Evolutionary conservation across 1,140 invertebrate species (phyloP), one percentile per base, ranked within the genome.

Genomic region (Bathynomus jamesi): DNA sequence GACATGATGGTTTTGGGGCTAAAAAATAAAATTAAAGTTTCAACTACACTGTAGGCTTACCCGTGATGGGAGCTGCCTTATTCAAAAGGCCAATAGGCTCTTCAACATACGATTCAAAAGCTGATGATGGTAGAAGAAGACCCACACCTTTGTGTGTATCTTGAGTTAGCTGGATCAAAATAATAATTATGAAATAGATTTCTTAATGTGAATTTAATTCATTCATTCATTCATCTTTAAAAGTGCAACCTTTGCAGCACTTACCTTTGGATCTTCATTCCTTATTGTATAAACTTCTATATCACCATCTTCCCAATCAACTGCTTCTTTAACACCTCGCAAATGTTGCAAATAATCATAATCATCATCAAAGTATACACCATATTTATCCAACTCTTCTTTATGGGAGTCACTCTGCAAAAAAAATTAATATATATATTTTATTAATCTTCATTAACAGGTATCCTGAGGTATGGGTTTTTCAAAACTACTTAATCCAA

Each of bases 331-430:
- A 3, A 81, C 80, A 78, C 93, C 89, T 79, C 88, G 89, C 63
- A 99, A 84, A 86, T 98, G 94, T 82, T 98, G 92, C 73, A 98
- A 82, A 80, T 99, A 99, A 81, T 98, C 88, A 80, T 97, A 98
- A 77, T 97, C 92, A 83, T 99, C 95, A 81, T 98, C 94, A 83
- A 89, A 98, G 81, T 90, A 96, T 67, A 98, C 89, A n/a, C 95
- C 95, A 87, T 88, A 97, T 82, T 96, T 95, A 28, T 86, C 82
- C 78, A 92, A 88, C 78, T 96, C 92, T 78, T 93, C 89, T 79
- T 86, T 88, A 0, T 85, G 82, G 68, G 21, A n/a, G n/a, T n/a
- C 11, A n/a, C 5, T 60, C 72, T 73, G 62, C 0, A n/a, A 31
- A n/a, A 7, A 28, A 0, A 67, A 28, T n/a, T n/a, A n/a, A n/a